Conservation (phyloP, 2,797 vertebrate species). For the Acrocephalus scirpaceus region DNA sequence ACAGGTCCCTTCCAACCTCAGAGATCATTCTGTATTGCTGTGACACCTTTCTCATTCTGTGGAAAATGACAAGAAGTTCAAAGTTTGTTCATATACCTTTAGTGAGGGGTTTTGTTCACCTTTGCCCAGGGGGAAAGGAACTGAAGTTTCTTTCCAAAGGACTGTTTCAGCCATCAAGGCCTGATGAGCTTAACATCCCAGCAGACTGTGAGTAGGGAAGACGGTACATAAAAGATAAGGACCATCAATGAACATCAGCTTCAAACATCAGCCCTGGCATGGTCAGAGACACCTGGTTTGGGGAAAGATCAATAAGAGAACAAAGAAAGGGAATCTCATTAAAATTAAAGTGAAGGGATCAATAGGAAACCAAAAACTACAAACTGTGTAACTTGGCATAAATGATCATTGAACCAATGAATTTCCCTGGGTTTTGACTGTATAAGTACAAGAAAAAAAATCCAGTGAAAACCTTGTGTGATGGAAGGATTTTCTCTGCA, state of each 20-base stretch:
- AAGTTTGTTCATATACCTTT: background rate
- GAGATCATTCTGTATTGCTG: no score
- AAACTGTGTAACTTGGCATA: background rate
- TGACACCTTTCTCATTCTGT: no score
- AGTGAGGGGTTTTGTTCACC: background rate
- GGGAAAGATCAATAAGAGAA: background rate
- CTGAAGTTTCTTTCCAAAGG: background rate
- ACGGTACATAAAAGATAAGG: background rate
- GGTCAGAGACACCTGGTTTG: no score
- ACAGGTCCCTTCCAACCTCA: background rate
- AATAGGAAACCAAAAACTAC: background rate
- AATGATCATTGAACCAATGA: no score
- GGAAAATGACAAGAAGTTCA: background rate
- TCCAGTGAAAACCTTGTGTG: no score
- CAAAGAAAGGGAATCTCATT: no score
- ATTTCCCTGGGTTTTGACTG: no score
- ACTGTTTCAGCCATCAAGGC: background rate
- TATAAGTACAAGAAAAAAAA: no score
- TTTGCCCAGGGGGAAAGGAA: background rate
- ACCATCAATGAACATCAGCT: background rate
- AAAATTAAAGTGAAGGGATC: background rate
- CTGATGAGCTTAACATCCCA: background rate
- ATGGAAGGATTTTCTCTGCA: no score
- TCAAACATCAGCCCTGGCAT: background rate
- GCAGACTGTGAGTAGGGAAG: background rate